phyloP scores from a whole-genome alignment of 64 coral and sea anemone species.

The Montipora sp. region DNA sequence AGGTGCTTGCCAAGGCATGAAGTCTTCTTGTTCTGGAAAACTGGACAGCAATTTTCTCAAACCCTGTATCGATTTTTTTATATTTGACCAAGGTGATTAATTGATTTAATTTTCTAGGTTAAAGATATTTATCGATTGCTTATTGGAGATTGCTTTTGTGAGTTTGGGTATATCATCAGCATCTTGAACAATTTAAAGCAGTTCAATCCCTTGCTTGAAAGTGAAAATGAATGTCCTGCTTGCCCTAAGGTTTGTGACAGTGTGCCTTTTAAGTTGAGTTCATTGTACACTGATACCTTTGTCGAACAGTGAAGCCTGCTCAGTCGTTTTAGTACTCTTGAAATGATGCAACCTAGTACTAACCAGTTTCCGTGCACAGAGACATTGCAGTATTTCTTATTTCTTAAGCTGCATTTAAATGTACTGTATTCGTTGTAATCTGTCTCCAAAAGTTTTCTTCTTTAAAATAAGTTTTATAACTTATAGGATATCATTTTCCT shows the following conservation, averaged over 20 bases:
- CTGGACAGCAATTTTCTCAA: not conserved
- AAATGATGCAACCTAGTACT: no score
- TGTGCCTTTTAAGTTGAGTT: not conserved
- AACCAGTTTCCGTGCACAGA: no score
- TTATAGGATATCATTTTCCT: no score
- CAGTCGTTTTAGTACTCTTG: no score
- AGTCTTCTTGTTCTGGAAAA: no score
- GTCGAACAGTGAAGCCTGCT: not conserved
- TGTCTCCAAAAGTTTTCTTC: no score
- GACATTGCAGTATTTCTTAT: no score
- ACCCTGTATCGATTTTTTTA: not conserved
- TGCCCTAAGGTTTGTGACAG: slow-evolving; percentile 37
- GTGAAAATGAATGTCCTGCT: slow-evolving; percentile 9
- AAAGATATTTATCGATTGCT: slow-evolving; percentile 15
- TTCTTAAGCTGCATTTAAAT: no score
- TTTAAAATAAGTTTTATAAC: no score
- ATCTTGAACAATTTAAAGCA: slow-evolving; percentile 19
- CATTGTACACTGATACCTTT: not conserved
- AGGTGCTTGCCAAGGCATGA: no score
- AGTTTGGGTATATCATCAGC: slow-evolving; percentile 16
- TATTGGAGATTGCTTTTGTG: slow-evolving; percentile 45
- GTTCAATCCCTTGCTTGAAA: slow-evolving; percentile 8
- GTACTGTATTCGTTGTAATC: no score
- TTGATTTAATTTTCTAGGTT: not conserved
- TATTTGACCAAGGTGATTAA: no score